Base-by-base conservation (phyloP, 1,140 invertebrate species). In the Arctopsyche grandis region DNA sequence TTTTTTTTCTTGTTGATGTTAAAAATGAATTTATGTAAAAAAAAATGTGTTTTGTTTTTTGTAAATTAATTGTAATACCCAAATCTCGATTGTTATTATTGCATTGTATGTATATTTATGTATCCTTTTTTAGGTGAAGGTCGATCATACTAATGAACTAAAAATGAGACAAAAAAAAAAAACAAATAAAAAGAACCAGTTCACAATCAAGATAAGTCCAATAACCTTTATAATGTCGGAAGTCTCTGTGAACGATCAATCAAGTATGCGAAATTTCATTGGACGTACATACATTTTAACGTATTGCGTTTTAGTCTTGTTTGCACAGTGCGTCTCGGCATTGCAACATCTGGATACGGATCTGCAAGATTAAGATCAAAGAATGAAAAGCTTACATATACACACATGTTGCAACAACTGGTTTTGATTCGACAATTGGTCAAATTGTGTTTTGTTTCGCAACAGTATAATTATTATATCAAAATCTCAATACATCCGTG, bases 21-120 rank as follows among this genome's bases (percentile, higher is more conserved):
- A 26, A 66, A 38, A 38, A 26, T 66, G 14, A 66, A 24, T 66
- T 66, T 66, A 26, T 26, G 24, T 66, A 66, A 22, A 66, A 66
- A 66, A 66, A 22, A 26, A 29, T 4, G 7, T 38, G 29, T 60
- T 60, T 66, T 26, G 63, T 66, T 66, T 26, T 38, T 4, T 66
- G 63, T 66, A 29, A 66, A 60, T 60, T 60, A n/a, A 66, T 29
- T 66, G 19, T 60, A 14, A 52, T 16, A 12, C 48, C 48, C 12
- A 26, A 66, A 66, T 14, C 63, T 29, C 24, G 24, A 26, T 66
- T 66, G 63, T 66, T 66, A 26, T 52, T n/a, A n/a, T n/a, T n/a
- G n/a, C n/a, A n/a, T n/a, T 52, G 12, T 12, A 38, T 52, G 10
- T 3, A 14, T 52, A 52, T 52, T 52, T 52, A 26, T 66, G 22